Conservation (phyloP, 2,888 invertebrate species). For the Lagria hirta region DNA sequence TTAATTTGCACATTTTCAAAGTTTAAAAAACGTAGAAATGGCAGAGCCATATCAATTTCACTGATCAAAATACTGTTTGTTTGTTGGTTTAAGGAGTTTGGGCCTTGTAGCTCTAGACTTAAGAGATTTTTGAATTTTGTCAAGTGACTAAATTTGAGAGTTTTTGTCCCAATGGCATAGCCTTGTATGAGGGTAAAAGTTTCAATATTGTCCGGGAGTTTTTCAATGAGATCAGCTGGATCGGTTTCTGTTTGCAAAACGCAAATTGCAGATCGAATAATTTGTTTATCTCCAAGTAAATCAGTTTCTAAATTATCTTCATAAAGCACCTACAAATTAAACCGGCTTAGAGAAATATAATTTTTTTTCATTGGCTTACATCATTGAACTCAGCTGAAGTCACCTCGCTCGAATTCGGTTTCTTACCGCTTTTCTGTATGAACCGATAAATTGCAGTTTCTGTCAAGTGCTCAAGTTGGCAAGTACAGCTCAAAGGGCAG, state of each 20-base stretch:
- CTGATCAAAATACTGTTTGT: conserved; percentile 50
- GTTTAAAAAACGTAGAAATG: conserved; percentile 57
- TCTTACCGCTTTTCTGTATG: conserved; percentile 50
- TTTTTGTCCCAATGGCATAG: conserved; percentile 55
- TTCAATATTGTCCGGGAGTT: conserved; percentile 57
- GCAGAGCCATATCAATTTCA: conserved; percentile 56
- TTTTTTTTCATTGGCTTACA: conserved; percentile 39
- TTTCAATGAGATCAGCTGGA: conserved; percentile 50
- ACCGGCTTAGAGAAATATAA: conserved; percentile 14
- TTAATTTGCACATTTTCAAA: conserved; percentile 55
- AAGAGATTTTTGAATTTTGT: conserved; percentile 56
- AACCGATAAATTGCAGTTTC: conserved; percentile 61
- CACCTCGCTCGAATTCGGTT: conserved; percentile 34
- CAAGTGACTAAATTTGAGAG: conserved; percentile 54
- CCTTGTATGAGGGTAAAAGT: conserved; percentile 62
- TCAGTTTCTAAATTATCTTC: conserved; percentile 51
- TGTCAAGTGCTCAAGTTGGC: conserved; percentile 58
- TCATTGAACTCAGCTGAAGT: conserved; percentile 48
- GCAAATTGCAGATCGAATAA: conserved; percentile 58
- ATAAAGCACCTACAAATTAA: conserved; percentile 48
- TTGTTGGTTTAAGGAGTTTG: conserved; percentile 45
- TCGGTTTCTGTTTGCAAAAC: conserved; percentile 57
- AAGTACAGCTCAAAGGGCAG: conserved; percentile 61
- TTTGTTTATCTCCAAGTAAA: conserved; percentile 50
- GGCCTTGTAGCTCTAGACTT: conserved; percentile 64